A percentile compares a stretch with the other conserved stretches of the same genome.
These are phyloP conservation scores for Babylonia areolata DNA, from an alignment of 1,140 invertebrate genomes.

Conservation along the genomic window DNA sequence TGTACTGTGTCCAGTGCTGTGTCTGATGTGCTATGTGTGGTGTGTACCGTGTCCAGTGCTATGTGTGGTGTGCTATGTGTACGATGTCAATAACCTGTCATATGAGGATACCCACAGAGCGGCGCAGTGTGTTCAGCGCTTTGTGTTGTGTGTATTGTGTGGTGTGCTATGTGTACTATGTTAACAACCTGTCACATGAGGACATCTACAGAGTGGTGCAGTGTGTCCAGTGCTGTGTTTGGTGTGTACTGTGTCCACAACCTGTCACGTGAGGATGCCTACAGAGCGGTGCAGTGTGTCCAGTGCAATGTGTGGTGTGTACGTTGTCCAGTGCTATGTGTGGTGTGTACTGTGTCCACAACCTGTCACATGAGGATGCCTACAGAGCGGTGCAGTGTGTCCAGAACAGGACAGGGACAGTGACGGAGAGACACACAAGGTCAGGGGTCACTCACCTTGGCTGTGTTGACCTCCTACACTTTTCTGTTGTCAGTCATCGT, in stretches of 20 bases:
- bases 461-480: background rate
- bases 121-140: too few species aligned
- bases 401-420: conserved; percentile 11
- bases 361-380: background rate
- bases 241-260: background rate
- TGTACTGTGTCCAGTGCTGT: too few species aligned
- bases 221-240: background rate
- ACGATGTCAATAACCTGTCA: too few species aligned
- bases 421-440: background rate
- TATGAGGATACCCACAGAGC: too few species aligned
- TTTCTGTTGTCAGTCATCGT: too few species aligned
- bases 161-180: background rate
- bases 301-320: background rate
- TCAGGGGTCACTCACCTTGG: background rate
- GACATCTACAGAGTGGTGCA: background rate
- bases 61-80: too few species aligned
- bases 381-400: background rate
- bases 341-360: background rate
- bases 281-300: background rate
- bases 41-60: too few species aligned
- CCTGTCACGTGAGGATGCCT: background rate
- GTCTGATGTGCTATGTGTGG: too few species aligned
- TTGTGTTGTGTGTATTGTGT: too few species aligned
- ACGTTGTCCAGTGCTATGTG: background rate
- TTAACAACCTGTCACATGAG: background rate